A percentile compares a stretch with the other conserved stretches of the same genome.
phyloP scores from a whole-genome alignment of 2,888 invertebrate species.

The Augochlorella aurata region DNA sequence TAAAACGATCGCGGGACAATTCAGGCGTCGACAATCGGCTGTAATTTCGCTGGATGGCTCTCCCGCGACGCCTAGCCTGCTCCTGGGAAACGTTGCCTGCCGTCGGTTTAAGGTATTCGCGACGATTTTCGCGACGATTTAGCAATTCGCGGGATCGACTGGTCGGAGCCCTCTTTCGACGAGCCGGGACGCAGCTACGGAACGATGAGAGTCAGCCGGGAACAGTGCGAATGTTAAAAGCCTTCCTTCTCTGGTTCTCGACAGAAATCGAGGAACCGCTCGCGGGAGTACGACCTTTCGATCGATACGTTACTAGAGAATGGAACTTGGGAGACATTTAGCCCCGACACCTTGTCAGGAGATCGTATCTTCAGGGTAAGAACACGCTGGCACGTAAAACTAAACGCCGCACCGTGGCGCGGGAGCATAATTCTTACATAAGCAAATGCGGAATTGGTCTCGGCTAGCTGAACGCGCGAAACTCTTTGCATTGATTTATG shows the following conservation, averaged over 20 bases:
- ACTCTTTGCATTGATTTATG: conserved; percentile 60
- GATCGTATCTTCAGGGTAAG: conserved; percentile 86
- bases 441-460: conserved; percentile 46
- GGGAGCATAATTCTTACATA: conserved; percentile 47
- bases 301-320: conserved; percentile 84
- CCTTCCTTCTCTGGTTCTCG: conserved; percentile 79
- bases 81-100: not conserved
- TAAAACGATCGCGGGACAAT: conserved; percentile 2
- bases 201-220: conserved; percentile 38
- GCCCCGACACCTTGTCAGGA: conserved; percentile 84
- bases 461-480: conserved; percentile 57
- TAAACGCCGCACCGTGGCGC: conserved; percentile 47
- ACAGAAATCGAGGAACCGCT: conserved; percentile 82
- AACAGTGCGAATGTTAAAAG: conserved; percentile 72
- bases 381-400: conserved; percentile 67
- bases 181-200: not conserved
- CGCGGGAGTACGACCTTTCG: conserved; percentile 84
- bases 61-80: not conserved
- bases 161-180: not conserved
- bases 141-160: not conserved
- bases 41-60: not conserved
- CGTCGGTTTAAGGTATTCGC: not conserved
- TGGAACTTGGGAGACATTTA: conserved; percentile 85
- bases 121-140: not conserved
- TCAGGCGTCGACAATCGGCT: not conserved